phyloP scores from a whole-genome alignment of 2,113 vertebrate species.

The Oryctolagus cuniculus region mOryCun1.1 NC_091453.1:49066001-49066500 shows the following conservation, averaged over 20 bases:
- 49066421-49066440: slow-evolving; percentile 46
- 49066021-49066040: not conserved
- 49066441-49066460: slow-evolving; percentile 73
- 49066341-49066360: no score
- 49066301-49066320: no score
- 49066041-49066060: not conserved
- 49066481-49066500: slow-evolving; percentile 70
- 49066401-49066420: slow-evolving; percentile 28
- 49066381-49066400: not conserved
- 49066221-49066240: not conserved
- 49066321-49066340: not conserved
- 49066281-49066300: not conserved
- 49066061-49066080: slow-evolving; percentile 14
- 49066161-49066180: not conserved
- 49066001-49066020: not conserved
- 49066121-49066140: not conserved
- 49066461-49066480: slow-evolving; percentile 52
- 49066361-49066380: not conserved
- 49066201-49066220: not conserved
- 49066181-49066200: not conserved
- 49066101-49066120: not conserved
- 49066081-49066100: not conserved
- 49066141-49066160: not conserved
- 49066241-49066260: not conserved
- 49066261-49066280: not conserved